Evolutionary conservation across 2,888 invertebrate genomes (phyloP), one percentile per base, ranked within the genome.

Genomic region (Chesias legatella): DNA sequence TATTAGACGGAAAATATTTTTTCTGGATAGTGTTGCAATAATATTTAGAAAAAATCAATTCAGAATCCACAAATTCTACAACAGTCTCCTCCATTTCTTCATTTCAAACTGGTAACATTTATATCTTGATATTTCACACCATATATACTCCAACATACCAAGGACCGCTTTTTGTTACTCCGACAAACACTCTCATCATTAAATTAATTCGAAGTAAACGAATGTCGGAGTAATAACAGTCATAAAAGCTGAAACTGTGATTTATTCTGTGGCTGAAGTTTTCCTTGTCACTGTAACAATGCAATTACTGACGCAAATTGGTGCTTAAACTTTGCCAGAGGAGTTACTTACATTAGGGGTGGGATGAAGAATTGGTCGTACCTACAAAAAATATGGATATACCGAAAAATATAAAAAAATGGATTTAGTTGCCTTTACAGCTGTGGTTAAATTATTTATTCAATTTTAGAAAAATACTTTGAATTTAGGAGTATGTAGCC

Each of bases 261-360:
- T 40, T 45, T 45, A 45, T 36, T 26, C 40, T 30, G 33, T 36
- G 33, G 26, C 26, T 24, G 38, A 51, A 36, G 60, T 56, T 64
- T 23, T 35, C 58, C 59, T 64, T 62, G 60, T 59, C 53, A 55
- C 46, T 48, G 46, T 55, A 56, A 61, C 51, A 58, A 55, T 49
- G 45, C 43, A 56, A 53, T 60, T 58, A 51, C 48, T 38, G 43
- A 44, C 48, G 53, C 53, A 53, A 57, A 57, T 53, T 53, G 53
- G 45, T 56, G 33, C 52, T 52, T 44, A 41, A 55, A 52, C 50
- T 55, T 55, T 36, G 50, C 50, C 54, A 29, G 41, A 44, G 50
- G 32, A 52, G 38, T 40, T 44, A 40, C 28, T 35, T 35, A 25
- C 10, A 10, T 20, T 36, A 40, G 40, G 44, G 44, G 40, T 36